phyloP scores from a whole-genome alignment of 2,797 vertebrate species.

The Acestrorhynchus altus region DNA sequence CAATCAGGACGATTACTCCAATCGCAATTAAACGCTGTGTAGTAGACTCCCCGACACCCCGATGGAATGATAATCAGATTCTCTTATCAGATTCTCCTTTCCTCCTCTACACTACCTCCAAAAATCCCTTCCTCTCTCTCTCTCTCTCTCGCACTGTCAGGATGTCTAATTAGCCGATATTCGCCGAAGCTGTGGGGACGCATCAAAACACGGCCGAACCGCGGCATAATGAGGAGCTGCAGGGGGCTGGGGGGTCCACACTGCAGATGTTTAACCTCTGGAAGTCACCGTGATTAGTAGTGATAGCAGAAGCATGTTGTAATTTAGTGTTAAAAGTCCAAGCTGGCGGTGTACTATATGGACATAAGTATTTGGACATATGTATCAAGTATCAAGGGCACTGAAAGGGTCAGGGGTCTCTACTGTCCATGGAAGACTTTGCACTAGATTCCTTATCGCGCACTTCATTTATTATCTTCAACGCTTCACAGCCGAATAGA shows the following conservation, averaged over 20 bases:
- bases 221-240: background rate
- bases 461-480: too few relatives aligned
- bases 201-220: background rate
- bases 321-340: too few relatives aligned
- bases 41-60: constrained; percentile 10
- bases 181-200: too few relatives aligned
- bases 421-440: too few relatives aligned
- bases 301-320: background rate
- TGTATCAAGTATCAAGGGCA: too few relatives aligned
- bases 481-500: too few relatives aligned
- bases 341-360: too few relatives aligned
- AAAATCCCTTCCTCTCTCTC: too few relatives aligned
- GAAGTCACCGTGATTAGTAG: too few relatives aligned
- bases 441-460: too few relatives aligned
- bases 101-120: constrained; percentile 4
- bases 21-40: constrained; percentile 43
- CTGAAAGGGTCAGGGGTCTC: too few relatives aligned
- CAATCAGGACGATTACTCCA: constrained; percentile 60
- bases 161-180: background rate
- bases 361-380: too few relatives aligned
- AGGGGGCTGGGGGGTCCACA: background rate
- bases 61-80: constrained; percentile 34
- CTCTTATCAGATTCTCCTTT: constrained; percentile 8
- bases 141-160: background rate
- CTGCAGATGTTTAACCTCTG: background rate